A percentile compares a stretch with the other conserved stretches of the same genome.
Evolutionary conservation across 2,888 invertebrate genomes (phyloP).

Genomic region (Alitta virens): DNA sequence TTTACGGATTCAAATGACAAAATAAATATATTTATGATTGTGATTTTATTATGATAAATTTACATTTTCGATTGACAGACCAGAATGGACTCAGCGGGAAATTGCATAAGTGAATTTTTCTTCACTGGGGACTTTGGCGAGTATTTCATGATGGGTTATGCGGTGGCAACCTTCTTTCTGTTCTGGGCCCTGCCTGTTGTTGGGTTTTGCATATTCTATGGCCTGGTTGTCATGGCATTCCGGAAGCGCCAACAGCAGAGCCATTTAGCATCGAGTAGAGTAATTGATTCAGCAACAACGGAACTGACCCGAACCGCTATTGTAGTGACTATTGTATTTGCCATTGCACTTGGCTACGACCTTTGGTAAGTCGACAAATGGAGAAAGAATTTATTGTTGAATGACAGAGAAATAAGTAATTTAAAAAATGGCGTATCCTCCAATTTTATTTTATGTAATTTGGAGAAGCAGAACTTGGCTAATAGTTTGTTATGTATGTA

Average conservation of each 20-base stretch:
- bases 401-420: no score
- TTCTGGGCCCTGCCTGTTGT: neutral
- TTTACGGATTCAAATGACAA: no score
- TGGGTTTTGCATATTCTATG: constrained; percentile 14
- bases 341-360: constrained; percentile 25
- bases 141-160: neutral
- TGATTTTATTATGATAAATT: no score
- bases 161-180: neutral
- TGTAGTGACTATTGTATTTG: constrained; percentile 25
- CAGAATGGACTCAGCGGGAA: no score
- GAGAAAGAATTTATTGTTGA: no score
- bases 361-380: constrained; percentile 15
- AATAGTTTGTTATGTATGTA: no score
- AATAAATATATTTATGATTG: no score
- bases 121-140: neutral
- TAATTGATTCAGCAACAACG: constrained; percentile 21
- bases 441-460: no score
- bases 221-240: constrained; percentile 16
- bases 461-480: no score
- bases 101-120: no score
- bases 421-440: no score
- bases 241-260: constrained; percentile 10
- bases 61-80: no score
- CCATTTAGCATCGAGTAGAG: constrained; percentile 16
- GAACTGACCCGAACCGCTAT: constrained; percentile 27